Evolutionary conservation across 2,888 invertebrate species (phyloP).

Genomic region (Oscheius sp.): DNA sequence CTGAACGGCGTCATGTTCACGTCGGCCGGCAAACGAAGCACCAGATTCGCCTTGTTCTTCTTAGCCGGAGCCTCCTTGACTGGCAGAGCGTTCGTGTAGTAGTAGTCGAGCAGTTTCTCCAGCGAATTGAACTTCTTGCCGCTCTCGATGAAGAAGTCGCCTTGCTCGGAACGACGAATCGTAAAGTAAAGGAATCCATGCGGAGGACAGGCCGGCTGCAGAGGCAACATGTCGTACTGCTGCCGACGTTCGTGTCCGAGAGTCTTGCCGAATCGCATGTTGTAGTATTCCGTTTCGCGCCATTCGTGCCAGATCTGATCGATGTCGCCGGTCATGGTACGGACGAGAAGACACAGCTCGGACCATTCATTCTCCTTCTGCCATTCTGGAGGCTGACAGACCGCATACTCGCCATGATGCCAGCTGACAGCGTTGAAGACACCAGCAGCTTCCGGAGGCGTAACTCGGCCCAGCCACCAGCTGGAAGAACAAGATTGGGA

Average conservation of each 20-base stretch:
- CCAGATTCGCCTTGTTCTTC: not conserved
- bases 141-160: slow-evolving; percentile 12
- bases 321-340: slow-evolving; percentile 13
- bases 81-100: slow-evolving; percentile 19
- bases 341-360: slow-evolving; percentile 18
- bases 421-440: not conserved
- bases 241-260: slow-evolving; percentile 4
- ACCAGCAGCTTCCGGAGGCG: slow-evolving; percentile 21
- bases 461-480: slow-evolving; percentile 23
- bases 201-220: slow-evolving; percentile 16
- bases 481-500: not conserved
- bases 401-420: slow-evolving; percentile 14
- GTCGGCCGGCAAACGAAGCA: slow-evolving; percentile 13
- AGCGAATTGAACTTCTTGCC: not conserved
- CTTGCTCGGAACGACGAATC: slow-evolving; percentile 3
- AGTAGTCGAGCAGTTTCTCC: slow-evolving; percentile 27
- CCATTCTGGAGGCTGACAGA: slow-evolving; percentile 36
- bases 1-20: not conserved
- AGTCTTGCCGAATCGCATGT: not conserved
- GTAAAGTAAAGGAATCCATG: slow-evolving; percentile 7
- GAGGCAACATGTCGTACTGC: slow-evolving; percentile 15
- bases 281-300: slow-evolving; percentile 33
- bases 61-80: not conserved
- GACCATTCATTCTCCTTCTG: slow-evolving; percentile 11
- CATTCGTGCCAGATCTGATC: slow-evolving; percentile 25